These are phyloP conservation scores for Spinus olivaceus DNA, from an alignment of 2,797 vertebrate species.

Conservation along the genomic window DNA sequence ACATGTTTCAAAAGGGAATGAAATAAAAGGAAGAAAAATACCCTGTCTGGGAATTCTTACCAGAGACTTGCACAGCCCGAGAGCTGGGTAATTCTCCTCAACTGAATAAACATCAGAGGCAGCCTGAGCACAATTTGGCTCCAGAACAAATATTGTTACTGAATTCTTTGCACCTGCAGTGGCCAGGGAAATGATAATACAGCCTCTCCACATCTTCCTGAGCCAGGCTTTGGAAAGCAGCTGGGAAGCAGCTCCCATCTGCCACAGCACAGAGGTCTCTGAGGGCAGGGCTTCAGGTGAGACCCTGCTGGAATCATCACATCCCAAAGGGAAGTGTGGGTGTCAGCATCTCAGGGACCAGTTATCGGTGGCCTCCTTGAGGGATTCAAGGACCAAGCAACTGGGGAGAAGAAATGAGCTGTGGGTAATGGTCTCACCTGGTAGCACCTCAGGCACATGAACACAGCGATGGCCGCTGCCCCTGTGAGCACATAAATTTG, in stretches of 20 bases:
- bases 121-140: slow-evolving; percentile 46
- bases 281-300: not conserved
- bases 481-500: not conserved
- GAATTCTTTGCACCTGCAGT: slow-evolving; percentile 12
- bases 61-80: not conserved
- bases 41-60: slow-evolving; percentile 35
- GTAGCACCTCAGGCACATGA: not conserved
- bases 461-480: accelerated
- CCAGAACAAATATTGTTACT: slow-evolving; percentile 25
- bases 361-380: not conserved
- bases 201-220: not conserved
- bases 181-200: not conserved
- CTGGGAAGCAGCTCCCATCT: not conserved
- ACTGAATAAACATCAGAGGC: slow-evolving; percentile 28
- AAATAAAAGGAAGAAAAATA: slow-evolving; percentile 43
- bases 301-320: not conserved
- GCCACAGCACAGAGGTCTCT: not conserved
- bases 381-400: not conserved
- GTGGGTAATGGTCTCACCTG: not conserved
- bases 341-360: not conserved
- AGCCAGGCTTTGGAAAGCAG: not conserved
- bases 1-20: slow-evolving; percentile 4
- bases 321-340: not conserved
- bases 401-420: not conserved
- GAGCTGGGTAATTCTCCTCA: slow-evolving; percentile 42